Evolutionary conservation across 2,888 invertebrate species (phyloP), one percentile per base, ranked within the genome.

Genomic region (Polydrusus cervinus): DNA sequence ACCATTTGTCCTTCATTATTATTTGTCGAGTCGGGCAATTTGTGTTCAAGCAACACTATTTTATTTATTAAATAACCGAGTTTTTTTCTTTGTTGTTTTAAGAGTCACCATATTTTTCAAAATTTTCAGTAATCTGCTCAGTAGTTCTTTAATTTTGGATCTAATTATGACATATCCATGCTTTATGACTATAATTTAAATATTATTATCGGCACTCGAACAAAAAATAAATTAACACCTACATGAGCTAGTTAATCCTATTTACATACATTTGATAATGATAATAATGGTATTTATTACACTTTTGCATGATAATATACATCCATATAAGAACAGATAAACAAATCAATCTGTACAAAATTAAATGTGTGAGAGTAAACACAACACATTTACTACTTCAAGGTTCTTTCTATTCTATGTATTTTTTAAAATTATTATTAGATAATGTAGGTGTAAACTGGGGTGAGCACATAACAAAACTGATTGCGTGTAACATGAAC

Each of bases 331-430:
- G 51, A 3, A 18, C 20, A n/a, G 14, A 34, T 55, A 34, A 55
- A 30, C 55, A 55, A 55, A 55, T 34, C 55, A 55, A 55, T 55
- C n/a, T 18, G 16, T 9, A n/a, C 0, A 60, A 2, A 60, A 16
- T 60, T 18, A 16, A 38, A 60, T 38, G 30, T 60, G 16, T 60
- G 3, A 16, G 38, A 30, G 53, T 25, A 53, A 53, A 53, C 13
- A 16, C 10, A 38, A 38, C 38, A 18, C 34, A 53, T 38, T 55
- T 60, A 55, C n/a, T 55, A 55, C n/a, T 38, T 38, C 57, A 60
- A 60, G 57, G 57, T 38, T 10, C 38, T 60, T 60, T 60, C 57
- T 38, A 57, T 57, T 60, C 25, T 53, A 53, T 25, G 20, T 53
- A 30, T 18, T 34, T 34, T 57, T 45, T 53, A 0, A 38, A 16